phyloP scores from a whole-genome alignment of 1,140 invertebrate genomes.

The Zaprionus nigranus region DNA sequence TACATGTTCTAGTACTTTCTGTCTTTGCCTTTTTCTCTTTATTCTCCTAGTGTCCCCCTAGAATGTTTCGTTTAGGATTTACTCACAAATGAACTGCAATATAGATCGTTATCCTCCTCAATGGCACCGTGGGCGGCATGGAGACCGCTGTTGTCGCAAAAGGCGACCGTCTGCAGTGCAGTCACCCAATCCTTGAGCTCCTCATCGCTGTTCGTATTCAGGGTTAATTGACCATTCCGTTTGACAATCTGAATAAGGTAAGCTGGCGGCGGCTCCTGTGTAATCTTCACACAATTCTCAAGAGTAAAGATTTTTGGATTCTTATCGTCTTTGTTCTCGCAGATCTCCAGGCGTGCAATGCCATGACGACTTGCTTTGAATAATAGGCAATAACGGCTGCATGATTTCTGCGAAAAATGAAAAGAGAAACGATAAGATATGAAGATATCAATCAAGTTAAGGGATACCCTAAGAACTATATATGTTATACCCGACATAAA shows the following conservation, averaged over 20 bases:
- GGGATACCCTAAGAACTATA: background rate
- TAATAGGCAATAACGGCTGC: constrained; percentile 85
- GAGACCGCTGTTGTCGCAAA: constrained; percentile 87
- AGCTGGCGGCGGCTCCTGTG: constrained; percentile 87
- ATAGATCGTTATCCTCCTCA: constrained; percentile 94
- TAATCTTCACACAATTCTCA: constrained; percentile 94
- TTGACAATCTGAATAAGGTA: constrained; percentile 89
- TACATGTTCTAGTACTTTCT: background rate
- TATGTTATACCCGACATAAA: background rate
- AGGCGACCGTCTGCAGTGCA: constrained; percentile 92
- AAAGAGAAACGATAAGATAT: background rate
- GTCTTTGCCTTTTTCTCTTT: background rate
- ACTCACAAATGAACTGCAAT: constrained; percentile 88
- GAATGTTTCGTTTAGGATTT: background rate
- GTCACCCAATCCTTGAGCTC: constrained; percentile 91
- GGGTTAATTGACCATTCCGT: constrained; percentile 89
- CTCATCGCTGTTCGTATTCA: constrained; percentile 89
- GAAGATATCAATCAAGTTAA: background rate
- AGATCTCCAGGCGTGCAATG: constrained; percentile 92
- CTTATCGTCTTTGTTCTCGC: constrained; percentile 89
- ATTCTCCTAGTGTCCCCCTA: background rate
- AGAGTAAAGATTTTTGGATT: constrained; percentile 91
- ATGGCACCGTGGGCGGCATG: constrained; percentile 84
- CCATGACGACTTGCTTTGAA: constrained; percentile 93
- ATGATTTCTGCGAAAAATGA: constrained; percentile 68